Evolutionary conservation across 2,797 vertebrate species (phyloP), one percentile per base, ranked within the genome.

Genomic region (Heliangelus exortis): DNA sequence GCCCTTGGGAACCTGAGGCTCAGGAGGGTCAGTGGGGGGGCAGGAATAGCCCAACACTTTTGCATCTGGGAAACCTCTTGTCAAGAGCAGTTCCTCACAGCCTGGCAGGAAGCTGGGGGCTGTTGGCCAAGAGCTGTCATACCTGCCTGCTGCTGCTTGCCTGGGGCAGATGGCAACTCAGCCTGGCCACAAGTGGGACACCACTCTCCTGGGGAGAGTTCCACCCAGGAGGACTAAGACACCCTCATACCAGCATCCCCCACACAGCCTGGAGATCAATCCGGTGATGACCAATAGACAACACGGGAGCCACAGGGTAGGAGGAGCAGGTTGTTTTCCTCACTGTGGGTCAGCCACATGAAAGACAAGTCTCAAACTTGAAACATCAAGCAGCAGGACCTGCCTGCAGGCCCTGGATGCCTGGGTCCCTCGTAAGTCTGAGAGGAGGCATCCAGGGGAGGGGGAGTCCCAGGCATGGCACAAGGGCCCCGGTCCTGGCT

Each of bases 11-110:
- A 25, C n/a, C 26, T 0, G 0, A 15, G 11, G 15, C 39, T 65
- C 26, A 69, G 51, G 54, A 81, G 69, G 19, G 8, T 67, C 25
- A 36, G 26, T 2, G 1, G 5, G 7, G 10, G 7, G 33, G 58
- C 12, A 6, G 84, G 48, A 11, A n/a, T 65, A 71, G 54, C 58
- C 63, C 63, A 45, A 69, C 63, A 82, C 81, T 67, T 92, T 84
- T 67, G 47, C 2, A 1, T 77, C 41, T 72, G 65, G 76, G 68
- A 94, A 95, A 21, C 17, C 39, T 83, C 84, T 96, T 96, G 89
- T 92, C 54, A 65, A 95, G 34, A 96, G 62, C 1, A 2, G 48
- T 75, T 87, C 33, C 80, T 86, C 0, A 0, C 47, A 76, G 29
- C 1, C 3, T 51, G 62, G 29, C 84, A 93, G 94, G 95, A 96